Evolutionary conservation across 2,888 invertebrate genomes (phyloP), one percentile per base, ranked within the genome.

Genomic region (Platerodrilus igneus): DNA sequence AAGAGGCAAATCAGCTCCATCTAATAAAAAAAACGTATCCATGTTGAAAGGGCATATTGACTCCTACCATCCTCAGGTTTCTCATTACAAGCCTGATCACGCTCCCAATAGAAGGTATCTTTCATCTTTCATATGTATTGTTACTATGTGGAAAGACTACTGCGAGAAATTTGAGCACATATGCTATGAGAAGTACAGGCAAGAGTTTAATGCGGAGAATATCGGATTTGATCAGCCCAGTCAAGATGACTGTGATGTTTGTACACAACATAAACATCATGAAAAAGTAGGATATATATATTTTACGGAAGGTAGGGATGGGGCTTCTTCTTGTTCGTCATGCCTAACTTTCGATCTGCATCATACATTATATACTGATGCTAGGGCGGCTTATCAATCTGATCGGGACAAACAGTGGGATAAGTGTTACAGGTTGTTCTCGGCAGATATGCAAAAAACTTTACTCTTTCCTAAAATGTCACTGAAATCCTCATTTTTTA

Each of bases 111-210:
- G 27, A 16, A 25, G 37, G 20, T 41, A 36, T 19, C 21, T 41
- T 3, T 25, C 36, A 10, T n/a, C 16, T 7, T 31, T 37, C 22
- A 20, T 37, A 2, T 25, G 18, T 22, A 22, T 42, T 2, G 28
- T 34, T 26, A 13, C 9, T 29, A 23, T 42, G 38, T 42, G 42
- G 42, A 38, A 34, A 34, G 23, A 38, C 14, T 42, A 26, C 26
- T 42, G 38, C 22, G 34, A 28, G 38, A 3, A 17, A 6, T 11
- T 32, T 16, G 20, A 37, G 21, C 22, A 37, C 21, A 18, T 41
- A 14, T 41, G 30, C 11, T 42, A 42, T 37, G 42, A 42, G 26
- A 42, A 37, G 27, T 42, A 42, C 20, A 31, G 37, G 19, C 26
- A 26, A 10, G 41, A 32, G 10, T 37, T 42, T 15, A 27, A 31